phyloP scores from a whole-genome alignment of 2,888 invertebrate species.

The Protonemura montana region DNA sequence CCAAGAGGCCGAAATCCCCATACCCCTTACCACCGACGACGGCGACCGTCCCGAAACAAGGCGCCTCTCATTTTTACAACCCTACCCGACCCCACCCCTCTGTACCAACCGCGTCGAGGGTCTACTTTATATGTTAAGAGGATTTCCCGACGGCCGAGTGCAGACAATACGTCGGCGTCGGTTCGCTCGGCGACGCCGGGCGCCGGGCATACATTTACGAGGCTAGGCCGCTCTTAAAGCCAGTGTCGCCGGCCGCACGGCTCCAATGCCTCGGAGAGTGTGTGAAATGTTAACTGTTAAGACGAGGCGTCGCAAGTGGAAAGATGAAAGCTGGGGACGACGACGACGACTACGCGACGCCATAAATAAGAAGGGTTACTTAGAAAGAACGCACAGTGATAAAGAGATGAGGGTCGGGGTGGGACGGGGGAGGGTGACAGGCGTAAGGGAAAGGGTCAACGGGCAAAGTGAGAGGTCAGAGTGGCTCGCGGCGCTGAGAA shows the following conservation, averaged over 20 bases:
- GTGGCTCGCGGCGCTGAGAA: not conserved
- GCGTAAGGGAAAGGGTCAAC: not conserved
- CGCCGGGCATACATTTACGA: not conserved
- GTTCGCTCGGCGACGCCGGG: not conserved
- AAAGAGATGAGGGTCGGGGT: not conserved
- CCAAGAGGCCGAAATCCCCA: not conserved
- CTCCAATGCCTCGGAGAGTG: not conserved
- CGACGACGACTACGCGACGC: conserved; percentile 35
- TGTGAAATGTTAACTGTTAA: conserved; percentile 39
- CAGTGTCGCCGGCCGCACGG: not conserved
- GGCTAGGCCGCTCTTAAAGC: conserved; percentile 13
- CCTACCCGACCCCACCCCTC: not conserved
- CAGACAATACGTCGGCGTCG: conserved; percentile 12
- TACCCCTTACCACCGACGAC: not conserved
- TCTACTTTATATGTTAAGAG: conserved; percentile 39
- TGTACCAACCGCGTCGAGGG: not conserved
- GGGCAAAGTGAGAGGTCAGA: not conserved
- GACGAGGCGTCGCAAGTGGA: conserved; percentile 22
- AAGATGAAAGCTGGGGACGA: conserved; percentile 34
- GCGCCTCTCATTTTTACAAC: conserved; percentile 2
- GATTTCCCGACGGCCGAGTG: conserved; percentile 8
- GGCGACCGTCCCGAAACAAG: not conserved
- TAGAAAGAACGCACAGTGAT: conserved; percentile 7
- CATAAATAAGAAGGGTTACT: conserved; percentile 39
- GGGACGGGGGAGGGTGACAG: no score